Evolutionary conservation across 2,113 vertebrate genomes (phyloP), one percentile per base, ranked within the genome.

Genomic region (Antennarius striatus): DNA sequence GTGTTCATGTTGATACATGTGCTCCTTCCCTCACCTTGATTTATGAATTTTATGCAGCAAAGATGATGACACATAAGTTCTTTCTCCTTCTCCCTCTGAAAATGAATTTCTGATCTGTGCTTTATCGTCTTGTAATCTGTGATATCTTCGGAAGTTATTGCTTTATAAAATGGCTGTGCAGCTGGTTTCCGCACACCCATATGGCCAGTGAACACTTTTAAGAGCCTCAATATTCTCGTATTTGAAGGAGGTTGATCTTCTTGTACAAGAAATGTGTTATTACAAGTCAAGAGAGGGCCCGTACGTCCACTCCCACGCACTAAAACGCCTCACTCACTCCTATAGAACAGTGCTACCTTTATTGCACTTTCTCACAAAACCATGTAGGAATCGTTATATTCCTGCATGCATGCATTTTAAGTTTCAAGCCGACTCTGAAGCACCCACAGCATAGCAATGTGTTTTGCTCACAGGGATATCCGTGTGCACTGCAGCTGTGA

Each of bases 71-170:
- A 80, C 68, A 60, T 81, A 62, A 63, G 62, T 76, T 79, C 63
- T 51, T 54, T 57, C 51, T 32, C 58, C 45, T 32, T 58, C 58
- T 72, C 65, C 49, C 39, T 50, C 68, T 42, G 72, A 68, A 82
- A 84, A 83, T 79, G 58, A 58, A 77, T 74, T 84, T 82, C 68
- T 80, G 70, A 82, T 82, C 80, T 53, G 64, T 3, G 67, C 80
- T 90, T 89, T 81, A 89, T 84, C 63, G 11, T 43, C 66, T 63
- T 79, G 81, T 88, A 84, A 81, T 81, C 70, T 68, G 67, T 59
- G 81, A 82, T 85, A 77, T 66, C 63, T 71, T 68, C 62, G 56
- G 79, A 84, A 62, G 70, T 86, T 85, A 88, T 89, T 82, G 79
- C 75, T 72, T 70, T 73, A 56, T 84, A 77, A 85, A 89, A 79